Percentiles rank a stretch among this genome's conserved stretches.
Conservation (phyloP, 2,113 vertebrate species). For the Rhabdomys dilectus region DNA sequence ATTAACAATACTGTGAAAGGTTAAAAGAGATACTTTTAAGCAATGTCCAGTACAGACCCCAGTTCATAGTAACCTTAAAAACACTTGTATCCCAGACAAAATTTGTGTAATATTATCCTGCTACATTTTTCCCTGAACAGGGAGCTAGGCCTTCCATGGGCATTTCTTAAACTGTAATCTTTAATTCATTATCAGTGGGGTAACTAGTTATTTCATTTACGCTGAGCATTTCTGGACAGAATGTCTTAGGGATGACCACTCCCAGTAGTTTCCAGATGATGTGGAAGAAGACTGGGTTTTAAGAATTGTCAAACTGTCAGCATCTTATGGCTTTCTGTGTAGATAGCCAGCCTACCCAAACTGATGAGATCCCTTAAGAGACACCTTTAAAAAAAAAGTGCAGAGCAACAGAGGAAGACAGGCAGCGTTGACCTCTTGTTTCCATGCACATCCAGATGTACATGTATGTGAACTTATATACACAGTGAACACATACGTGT, state of each 20-base stretch:
- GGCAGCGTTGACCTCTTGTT: not conserved
- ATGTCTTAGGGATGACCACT: not conserved
- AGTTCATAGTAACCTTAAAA: not conserved
- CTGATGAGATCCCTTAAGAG: not conserved
- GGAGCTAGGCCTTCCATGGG: not conserved
- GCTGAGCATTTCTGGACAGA: not conserved
- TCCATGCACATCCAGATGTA: no score
- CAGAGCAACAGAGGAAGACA: not conserved
- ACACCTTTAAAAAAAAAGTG: not conserved
- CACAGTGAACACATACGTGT: not conserved
- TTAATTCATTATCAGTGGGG: not conserved
- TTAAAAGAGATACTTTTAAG: not conserved
- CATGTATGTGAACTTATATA: not conserved
- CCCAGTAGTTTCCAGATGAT: not conserved
- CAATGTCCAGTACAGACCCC: not conserved
- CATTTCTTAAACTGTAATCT: not conserved
- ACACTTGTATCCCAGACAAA: not conserved
- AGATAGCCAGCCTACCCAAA: not conserved
- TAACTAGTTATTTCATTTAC: not conserved
- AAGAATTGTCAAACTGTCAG: conserved; percentile 3
- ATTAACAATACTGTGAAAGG: not conserved
- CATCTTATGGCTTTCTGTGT: not conserved
- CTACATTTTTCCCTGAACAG: not conserved
- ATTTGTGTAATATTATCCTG: not conserved
- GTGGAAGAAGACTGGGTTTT: not conserved